Evolutionary conservation across 2,888 invertebrate species (phyloP).

Genomic region (Chouioia cunea): DNA sequence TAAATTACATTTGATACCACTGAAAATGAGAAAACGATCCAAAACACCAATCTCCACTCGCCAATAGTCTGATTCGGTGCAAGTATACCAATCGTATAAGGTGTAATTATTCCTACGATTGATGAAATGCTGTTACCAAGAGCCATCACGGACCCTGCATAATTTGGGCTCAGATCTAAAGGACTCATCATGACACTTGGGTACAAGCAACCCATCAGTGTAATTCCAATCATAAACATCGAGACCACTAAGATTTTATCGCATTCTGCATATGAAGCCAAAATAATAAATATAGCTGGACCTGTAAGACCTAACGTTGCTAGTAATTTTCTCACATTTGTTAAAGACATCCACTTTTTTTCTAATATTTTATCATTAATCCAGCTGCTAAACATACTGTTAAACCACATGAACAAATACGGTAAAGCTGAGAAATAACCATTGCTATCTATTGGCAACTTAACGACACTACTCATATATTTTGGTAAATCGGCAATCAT

Average conservation of each 20-base stretch:
- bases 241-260: constrained; percentile 64
- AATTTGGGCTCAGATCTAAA: constrained; percentile 69
- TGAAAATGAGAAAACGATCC: constrained; percentile 81
- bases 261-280: constrained; percentile 69
- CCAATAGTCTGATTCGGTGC: constrained; percentile 65
- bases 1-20: constrained; percentile 76
- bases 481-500: constrained; percentile 52
- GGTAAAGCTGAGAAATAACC: constrained; percentile 61
- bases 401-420: constrained; percentile 59
- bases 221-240: constrained; percentile 69
- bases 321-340: constrained; percentile 61
- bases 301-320: constrained; percentile 64
- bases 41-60: constrained; percentile 86
- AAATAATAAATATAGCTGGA: constrained; percentile 51
- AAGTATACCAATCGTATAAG: constrained; percentile 77
- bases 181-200: constrained; percentile 70
- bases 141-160: constrained; percentile 69
- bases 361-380: constrained; percentile 58
- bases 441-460: constrained; percentile 61
- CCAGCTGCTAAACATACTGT: constrained; percentile 54
- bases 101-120: constrained; percentile 79
- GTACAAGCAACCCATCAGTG: constrained; percentile 69
- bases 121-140: constrained; percentile 76
- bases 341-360: constrained; percentile 53
- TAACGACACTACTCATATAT: constrained; percentile 57